Conservation (phyloP, 1,140 invertebrate genomes). For the Solenopsis invicta region DNA sequence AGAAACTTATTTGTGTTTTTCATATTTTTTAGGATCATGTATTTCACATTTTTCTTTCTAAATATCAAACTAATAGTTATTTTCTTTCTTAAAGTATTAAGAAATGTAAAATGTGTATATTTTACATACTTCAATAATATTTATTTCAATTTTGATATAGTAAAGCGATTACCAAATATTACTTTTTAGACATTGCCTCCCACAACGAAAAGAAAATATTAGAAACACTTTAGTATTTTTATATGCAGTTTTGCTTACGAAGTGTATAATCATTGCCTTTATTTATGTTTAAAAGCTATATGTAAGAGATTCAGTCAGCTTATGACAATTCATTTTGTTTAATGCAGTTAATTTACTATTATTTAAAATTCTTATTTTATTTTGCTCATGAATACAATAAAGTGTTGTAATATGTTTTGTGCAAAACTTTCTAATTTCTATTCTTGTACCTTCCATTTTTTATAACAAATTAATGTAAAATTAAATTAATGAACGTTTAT, state of each 20-base stretch:
- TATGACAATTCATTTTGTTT: neutral
- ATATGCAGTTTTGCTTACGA: neutral
- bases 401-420: constrained; percentile 1
- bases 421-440: neutral
- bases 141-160: neutral
- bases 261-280: constrained; percentile 1
- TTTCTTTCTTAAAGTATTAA: neutral
- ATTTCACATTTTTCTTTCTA: neutral
- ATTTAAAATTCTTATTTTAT: neutral
- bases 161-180: constrained; percentile 44
- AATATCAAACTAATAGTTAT: neutral
- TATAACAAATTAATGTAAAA: constrained; percentile 1
- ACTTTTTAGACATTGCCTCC: neutral
- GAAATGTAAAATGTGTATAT: constrained; percentile 14
- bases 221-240: neutral
- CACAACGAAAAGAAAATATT: neutral
- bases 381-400: neutral
- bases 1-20: constrained; percentile 19
- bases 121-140: neutral
- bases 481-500: neutral
- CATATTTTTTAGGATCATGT: neutral
- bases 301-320: neutral
- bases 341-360: neutral
- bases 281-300: neutral
- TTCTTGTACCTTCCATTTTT: neutral